A percentile compares a stretch with the other conserved stretches of the same genome.
Conservation (phyloP, 2,797 vertebrate genomes). For the Pseudomugil gertrudae region DNA sequence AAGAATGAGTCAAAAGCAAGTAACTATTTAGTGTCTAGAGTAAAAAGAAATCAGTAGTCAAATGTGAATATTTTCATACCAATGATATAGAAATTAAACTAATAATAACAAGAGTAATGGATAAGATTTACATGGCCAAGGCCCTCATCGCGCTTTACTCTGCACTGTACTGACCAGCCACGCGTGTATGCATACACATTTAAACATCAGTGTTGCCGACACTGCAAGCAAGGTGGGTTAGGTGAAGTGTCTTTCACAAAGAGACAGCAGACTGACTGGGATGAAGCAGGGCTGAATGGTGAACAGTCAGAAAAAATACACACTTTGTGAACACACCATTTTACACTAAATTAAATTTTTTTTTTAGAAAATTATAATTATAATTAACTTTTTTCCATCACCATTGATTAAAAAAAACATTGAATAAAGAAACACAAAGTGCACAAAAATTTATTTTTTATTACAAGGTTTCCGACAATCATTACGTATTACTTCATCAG, state of each 20-base stretch:
- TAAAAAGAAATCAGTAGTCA: background rate
- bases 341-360: too few relatives aligned
- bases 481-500: background rate
- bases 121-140: too few relatives aligned
- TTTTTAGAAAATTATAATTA: too few relatives aligned
- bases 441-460: background rate
- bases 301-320: background rate
- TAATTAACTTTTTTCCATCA: background rate
- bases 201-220: background rate
- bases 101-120: too few relatives aligned
- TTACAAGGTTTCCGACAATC: background rate
- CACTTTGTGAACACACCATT: background rate
- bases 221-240: background rate
- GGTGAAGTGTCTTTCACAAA: background rate
- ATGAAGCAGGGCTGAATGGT: background rate
- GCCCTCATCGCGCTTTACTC: too few relatives aligned
- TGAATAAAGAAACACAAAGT: background rate
- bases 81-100: background rate
- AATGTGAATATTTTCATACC: background rate
- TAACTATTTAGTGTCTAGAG: background rate
- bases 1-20: slow-evolving; percentile 11
- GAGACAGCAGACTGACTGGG: background rate
- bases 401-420: too few relatives aligned
- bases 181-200: background rate
- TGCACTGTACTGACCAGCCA: background rate